Percentiles rank a stretch among this genome's conserved stretches.
Conservation (phyloP, 92 coral and sea anemone species). For the Siderastrea radians region DNA sequence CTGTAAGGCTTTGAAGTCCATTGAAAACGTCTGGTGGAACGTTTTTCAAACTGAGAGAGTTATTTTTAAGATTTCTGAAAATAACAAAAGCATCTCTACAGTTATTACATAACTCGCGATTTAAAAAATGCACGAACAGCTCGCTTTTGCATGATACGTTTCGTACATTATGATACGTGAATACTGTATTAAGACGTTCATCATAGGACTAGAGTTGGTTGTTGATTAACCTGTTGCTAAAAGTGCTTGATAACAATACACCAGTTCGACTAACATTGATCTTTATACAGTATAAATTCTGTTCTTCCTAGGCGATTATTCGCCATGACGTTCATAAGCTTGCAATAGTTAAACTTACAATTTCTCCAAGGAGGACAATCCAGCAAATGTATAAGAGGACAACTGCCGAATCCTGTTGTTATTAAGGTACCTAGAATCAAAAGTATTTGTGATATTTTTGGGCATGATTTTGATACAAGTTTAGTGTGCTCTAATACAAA, state of each 20-base stretch:
- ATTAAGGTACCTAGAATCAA: slow-evolving; percentile 59
- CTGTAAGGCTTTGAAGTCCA: slow-evolving; percentile 48
- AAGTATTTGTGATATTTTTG: background rate
- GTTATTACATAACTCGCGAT: too few relatives aligned
- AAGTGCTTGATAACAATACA: too few relatives aligned
- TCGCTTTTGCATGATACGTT: background rate
- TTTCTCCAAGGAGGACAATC: slow-evolving; percentile 70
- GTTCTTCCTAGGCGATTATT: too few relatives aligned
- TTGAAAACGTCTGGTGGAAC: slow-evolving; percentile 59
- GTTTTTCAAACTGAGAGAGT: slow-evolving; percentile 33
- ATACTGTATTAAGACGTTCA: too few relatives aligned
- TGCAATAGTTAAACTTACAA: slow-evolving; percentile 61
- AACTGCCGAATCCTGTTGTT: slow-evolving; percentile 73
- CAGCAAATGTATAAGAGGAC: slow-evolving; percentile 69
- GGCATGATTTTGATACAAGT: background rate
- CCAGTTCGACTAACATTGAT: too few relatives aligned
- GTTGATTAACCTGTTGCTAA: too few relatives aligned
- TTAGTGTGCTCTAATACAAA: background rate
- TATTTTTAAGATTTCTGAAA: slow-evolving; percentile 62
- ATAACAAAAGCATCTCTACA: background rate
- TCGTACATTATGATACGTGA: too few relatives aligned
- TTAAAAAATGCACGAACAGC: too few relatives aligned
- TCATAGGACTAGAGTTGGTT: too few relatives aligned
- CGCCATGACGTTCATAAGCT: background rate
- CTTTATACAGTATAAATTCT: too few relatives aligned